Evolutionary conservation across 2,888 invertebrate genomes (phyloP).

Genomic region (Drosophila gaucha): DNA sequence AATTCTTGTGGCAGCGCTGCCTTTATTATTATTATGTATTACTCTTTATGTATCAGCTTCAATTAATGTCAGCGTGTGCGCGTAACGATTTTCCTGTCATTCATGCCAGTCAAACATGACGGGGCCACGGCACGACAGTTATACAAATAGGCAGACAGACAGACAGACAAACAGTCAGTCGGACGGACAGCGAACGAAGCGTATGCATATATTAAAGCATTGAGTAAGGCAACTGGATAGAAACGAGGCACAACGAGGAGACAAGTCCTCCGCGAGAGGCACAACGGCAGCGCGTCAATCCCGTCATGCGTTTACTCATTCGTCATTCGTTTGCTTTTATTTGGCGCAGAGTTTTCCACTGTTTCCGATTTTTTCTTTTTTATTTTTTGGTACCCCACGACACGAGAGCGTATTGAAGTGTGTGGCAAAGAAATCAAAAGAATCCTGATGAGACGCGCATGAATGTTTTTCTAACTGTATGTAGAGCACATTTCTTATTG

Average conservation of each 20-base stretch:
- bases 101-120: constrained; percentile 71
- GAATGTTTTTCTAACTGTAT: constrained; percentile 32
- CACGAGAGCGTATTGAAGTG: constrained; percentile 67
- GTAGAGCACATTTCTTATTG: constrained; percentile 4
- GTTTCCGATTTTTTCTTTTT: constrained; percentile 19
- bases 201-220: constrained; percentile 23
- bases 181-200: constrained; percentile 8
- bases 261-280: constrained; percentile 6
- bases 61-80: constrained; percentile 73
- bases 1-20: constrained; percentile 29
- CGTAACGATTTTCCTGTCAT: constrained; percentile 77
- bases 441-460: constrained; percentile 67
- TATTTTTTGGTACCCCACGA: constrained; percentile 42
- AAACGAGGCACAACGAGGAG: constrained; percentile 27
- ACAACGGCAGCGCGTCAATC: constrained; percentile 53
- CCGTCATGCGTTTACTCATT: constrained; percentile 75
- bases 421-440: constrained; percentile 71
- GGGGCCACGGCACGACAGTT: constrained; percentile 44
- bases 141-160: constrained; percentile 36
- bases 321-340: constrained; percentile 67
- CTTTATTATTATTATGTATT: constrained; percentile 74
- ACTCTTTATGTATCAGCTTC: constrained; percentile 73
- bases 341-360: constrained; percentile 49
- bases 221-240: constrained; percentile 34
- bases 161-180: constrained; percentile 6